These are phyloP conservation scores for Nanorana parkeri DNA, from an alignment of 2,113 vertebrate species.

Conservation along the genomic window DNA sequence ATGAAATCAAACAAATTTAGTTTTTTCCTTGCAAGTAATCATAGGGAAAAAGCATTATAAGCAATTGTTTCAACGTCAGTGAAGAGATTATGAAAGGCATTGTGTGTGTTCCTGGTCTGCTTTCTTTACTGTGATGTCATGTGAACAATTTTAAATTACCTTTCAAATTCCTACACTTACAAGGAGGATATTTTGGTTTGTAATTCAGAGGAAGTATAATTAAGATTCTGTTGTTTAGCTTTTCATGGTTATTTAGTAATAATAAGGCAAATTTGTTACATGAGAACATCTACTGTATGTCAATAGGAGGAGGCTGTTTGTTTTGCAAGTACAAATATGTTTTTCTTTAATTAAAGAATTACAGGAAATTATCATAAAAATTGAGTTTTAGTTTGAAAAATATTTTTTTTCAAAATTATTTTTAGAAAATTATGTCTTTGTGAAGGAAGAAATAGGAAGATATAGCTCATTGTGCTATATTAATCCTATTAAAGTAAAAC, in stretches of 20 bases:
- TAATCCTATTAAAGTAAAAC: no score
- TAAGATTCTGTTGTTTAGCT: neutral
- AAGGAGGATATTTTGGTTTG: neutral
- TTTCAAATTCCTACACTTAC: neutral
- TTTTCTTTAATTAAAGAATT: no score
- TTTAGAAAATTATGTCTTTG: no score
- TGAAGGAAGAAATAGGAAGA: no score
- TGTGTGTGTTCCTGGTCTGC: neutral
- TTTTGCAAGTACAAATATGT: no score
- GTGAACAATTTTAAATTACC: neutral
- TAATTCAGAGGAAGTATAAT: constrained; percentile 2
- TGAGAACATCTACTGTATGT: neutral
- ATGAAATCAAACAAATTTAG: neutral
- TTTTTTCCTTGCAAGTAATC: constrained; percentile 8
- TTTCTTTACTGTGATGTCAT: neutral
- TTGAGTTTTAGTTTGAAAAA: no score
- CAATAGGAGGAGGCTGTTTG: no score
- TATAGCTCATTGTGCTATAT: no score
- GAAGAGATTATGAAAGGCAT: constrained; percentile 2
- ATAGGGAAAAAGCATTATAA: neutral
- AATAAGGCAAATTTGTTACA: neutral
- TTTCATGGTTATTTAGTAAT: neutral
- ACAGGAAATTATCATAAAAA: no score
- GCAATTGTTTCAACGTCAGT: constrained; percentile 13
- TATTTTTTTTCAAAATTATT: no score